phyloP scores from a whole-genome alignment of 1,140 invertebrate species.

The Nasonia giraulti region DNA sequence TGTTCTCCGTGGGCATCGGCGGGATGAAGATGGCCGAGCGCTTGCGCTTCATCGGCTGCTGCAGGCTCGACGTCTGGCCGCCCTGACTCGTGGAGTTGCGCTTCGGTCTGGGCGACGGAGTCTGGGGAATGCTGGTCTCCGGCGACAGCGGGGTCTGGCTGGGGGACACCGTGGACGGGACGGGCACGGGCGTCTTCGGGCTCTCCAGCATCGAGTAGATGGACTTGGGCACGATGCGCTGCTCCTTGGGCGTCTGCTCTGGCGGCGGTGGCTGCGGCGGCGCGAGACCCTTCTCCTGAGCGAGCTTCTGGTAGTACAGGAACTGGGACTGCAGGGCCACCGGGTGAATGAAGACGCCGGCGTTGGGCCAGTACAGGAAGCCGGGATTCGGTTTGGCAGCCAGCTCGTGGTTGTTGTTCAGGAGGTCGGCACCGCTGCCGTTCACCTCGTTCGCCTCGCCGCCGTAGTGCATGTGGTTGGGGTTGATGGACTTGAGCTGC shows the following conservation, averaged over 20 bases:
- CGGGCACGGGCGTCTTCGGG: conserved; percentile 55
- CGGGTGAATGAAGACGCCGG: conserved; percentile 82
- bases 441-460: conserved; percentile 54
- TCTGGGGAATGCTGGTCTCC: not conserved
- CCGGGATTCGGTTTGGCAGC: conserved; percentile 62
- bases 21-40: conserved; percentile 88
- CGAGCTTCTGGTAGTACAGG: conserved; percentile 83
- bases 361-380: conserved; percentile 82
- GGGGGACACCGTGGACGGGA: not conserved
- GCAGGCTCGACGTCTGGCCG: conserved; percentile 51
- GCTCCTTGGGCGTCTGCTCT: conserved; percentile 61
- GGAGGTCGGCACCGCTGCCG: conserved; percentile 49
- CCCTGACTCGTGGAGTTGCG: conserved; percentile 56
- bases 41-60: conserved; percentile 81
- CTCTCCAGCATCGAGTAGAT: conserved; percentile 66
- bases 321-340: conserved; percentile 82
- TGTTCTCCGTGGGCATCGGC: conserved; percentile 82
- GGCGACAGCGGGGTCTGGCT: not conserved
- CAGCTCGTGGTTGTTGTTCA: conserved; percentile 54
- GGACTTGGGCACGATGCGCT: conserved; percentile 68
- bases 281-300: conserved; percentile 68
- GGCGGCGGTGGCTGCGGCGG: not conserved
- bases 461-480: conserved; percentile 48
- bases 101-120: conserved; percentile 64
- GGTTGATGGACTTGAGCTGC: conserved; percentile 33